phyloP scores from a whole-genome alignment of 2,113 vertebrate genomes.

The Lagenorhynchus albirostris region DNA sequence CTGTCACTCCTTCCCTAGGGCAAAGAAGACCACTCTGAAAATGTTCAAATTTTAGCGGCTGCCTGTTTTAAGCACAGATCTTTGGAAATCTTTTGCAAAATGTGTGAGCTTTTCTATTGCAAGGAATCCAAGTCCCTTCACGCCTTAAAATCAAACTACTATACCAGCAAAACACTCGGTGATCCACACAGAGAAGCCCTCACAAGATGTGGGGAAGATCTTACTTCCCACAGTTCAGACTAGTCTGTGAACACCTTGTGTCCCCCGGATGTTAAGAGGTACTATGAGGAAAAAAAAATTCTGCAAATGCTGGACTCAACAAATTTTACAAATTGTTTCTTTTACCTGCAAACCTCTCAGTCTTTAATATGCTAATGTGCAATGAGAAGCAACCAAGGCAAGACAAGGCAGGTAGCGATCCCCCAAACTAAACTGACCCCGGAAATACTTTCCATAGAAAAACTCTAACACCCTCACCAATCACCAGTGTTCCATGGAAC shows the following conservation, averaged over 20 bases:
- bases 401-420: not conserved
- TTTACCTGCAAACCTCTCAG: not conserved
- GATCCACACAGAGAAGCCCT: not conserved
- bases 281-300: not conserved
- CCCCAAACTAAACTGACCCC: not conserved
- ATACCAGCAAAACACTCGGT: not conserved
- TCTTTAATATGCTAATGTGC: not conserved
- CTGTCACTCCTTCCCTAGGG: not conserved
- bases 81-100: slow-evolving; percentile 33
- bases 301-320: not conserved
- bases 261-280: not conserved
- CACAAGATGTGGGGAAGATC: not conserved
- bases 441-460: not conserved
- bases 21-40: slow-evolving; percentile 32
- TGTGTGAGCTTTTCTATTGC: not conserved
- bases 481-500: not conserved
- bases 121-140: slow-evolving; percentile 20
- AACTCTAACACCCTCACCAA: not conserved
- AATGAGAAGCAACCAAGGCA: not conserved
- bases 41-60: not conserved
- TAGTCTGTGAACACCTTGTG: not conserved
- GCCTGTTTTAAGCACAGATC: slow-evolving; percentile 26
- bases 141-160: not conserved
- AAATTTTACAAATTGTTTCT: not conserved
- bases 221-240: not conserved